Evolutionary conservation across 2,888 invertebrate species (phyloP), one percentile per base, ranked within the genome.

Genomic region (Schizaphis graminum): DNA sequence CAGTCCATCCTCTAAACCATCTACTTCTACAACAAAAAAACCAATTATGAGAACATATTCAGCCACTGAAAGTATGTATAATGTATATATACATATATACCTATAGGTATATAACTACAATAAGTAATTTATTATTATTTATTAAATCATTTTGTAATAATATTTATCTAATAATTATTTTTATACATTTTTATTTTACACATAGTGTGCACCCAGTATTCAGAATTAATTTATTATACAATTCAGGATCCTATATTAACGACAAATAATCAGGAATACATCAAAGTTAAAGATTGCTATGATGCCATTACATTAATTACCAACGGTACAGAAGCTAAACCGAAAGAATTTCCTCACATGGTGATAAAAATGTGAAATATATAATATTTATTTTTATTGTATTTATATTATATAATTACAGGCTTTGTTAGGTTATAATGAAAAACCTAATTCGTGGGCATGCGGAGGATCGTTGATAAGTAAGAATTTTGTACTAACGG

Each of bases 311-410:
- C 90, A 0, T 94, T 94, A 67, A 91, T 94, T 53, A 91, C 87
- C 49, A 85, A 85, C 11, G 94, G 94, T 8, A 44, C 35, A 53
- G 85, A 86, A 13, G 91, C 94, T n/a, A 44, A 61, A 35, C 41
- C 61, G n/a, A 94, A 91, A 24, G 94, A 94, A 94, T 94, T 91
- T 89, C 94, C 94, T 35, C 94, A 94, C 44, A 94, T 94, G 94
- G 94, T 94, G 35, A 87, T 8, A 67, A 47, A 47, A 47, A 67
- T 35, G 35, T 28, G 35, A 91, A 57, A 26, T 47, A 49, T 2
- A 24, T 10, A 8, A 92, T 87, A 61, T 35, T 26, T 8, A 57
- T 86, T 53, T 11, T 61, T 77, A 35, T n/a, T 67, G 2, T 49
- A 49, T 90, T 49, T 5, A 67, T 49, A 67, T 85, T 47, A 67